These are phyloP conservation scores for Clarias pachynema DNA, from an alignment of 2,797 vertebrate species.

Conservation along the genomic window DNA sequence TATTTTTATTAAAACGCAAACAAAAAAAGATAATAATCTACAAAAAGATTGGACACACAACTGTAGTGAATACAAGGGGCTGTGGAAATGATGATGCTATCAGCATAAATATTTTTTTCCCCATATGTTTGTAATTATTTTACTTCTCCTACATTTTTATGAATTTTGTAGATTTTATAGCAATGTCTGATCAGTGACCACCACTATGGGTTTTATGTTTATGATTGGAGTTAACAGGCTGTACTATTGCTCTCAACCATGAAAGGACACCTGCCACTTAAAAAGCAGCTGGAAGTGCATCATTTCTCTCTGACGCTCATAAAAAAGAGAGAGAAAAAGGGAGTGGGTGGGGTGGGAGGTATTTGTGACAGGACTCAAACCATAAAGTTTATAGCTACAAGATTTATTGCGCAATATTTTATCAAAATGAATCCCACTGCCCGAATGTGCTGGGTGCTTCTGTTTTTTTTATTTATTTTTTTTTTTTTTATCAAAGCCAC, in stretches of 20 bases:
- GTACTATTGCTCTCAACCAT: slow-evolving; percentile 50
- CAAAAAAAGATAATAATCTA: neutral
- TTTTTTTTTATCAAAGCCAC: slow-evolving; percentile 50
- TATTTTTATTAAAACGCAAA: too few species aligned
- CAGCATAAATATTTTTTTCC: neutral
- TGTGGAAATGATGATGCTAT: neutral
- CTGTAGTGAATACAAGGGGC: neutral
- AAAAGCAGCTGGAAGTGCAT: slow-evolving; percentile 60
- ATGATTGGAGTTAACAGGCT: slow-evolving; percentile 56
- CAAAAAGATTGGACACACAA: neutral
- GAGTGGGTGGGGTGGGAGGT: slow-evolving; percentile 47
- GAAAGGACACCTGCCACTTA: slow-evolving; percentile 72
- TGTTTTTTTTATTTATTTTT: slow-evolving; percentile 13
- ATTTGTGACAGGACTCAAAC: slow-evolving; percentile 69
- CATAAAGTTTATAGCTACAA: slow-evolving; percentile 73
- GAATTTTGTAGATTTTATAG: neutral
- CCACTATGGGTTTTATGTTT: slow-evolving; percentile 59
- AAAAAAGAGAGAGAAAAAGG: slow-evolving; percentile 56
- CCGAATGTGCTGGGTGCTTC: slow-evolving; percentile 36
- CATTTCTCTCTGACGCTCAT: slow-evolving; percentile 64
- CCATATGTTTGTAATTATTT: neutral
- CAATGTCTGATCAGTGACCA: slow-evolving; percentile 56
- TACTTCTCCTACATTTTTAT: neutral
- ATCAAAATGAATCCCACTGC: slow-evolving; percentile 69
- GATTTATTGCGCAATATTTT: slow-evolving; percentile 75